Evolutionary conservation across 2,797 vertebrate species (phyloP).

Genomic region (Chelon labrosus): DNA sequence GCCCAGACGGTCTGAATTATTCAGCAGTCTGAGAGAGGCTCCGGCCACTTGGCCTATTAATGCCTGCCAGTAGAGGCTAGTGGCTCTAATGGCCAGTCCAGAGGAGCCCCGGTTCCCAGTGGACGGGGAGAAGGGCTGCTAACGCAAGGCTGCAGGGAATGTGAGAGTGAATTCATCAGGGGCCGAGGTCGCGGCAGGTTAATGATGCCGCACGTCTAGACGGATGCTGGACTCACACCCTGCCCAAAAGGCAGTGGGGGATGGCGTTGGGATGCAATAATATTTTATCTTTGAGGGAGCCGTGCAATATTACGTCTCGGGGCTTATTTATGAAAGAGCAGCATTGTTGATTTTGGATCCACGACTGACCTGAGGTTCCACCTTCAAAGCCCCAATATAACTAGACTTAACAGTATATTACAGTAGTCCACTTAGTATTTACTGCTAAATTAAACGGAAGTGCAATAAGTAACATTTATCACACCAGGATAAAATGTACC

Average conservation of each 20-base stretch:
- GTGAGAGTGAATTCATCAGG: conserved; percentile 86
- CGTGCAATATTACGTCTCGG: conserved; percentile 65
- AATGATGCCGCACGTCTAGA: conserved; percentile 87
- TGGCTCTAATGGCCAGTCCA: conserved; percentile 90
- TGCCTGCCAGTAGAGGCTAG: conserved; percentile 77
- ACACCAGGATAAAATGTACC: conserved; percentile 57
- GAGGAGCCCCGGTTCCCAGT: conserved; percentile 81
- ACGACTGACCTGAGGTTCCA: conserved; percentile 39
- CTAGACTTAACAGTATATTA: conserved; percentile 19
- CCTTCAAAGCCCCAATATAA: conserved; percentile 30
- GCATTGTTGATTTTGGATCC: conserved; percentile 64
- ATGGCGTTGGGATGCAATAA: conserved; percentile 58
- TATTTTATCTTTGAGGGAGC: conserved; percentile 64
- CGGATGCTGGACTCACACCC: conserved; percentile 75
- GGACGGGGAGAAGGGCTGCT: conserved; percentile 65
- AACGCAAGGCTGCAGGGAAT: conserved; percentile 80
- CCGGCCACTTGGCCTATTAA: conserved; percentile 89
- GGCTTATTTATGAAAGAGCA: conserved; percentile 58
- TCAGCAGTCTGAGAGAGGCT: conserved; percentile 90
- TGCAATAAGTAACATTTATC: conserved; percentile 30
- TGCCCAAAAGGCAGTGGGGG: conserved; percentile 68
- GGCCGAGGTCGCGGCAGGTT: conserved; percentile 81
- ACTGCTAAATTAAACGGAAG: conserved; percentile 38
- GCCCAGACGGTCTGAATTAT: conserved; percentile 94
- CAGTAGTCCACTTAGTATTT: neutral